phyloP scores from a whole-genome alignment of 2,113 vertebrate species.

The Limanda limanda region DNA sequence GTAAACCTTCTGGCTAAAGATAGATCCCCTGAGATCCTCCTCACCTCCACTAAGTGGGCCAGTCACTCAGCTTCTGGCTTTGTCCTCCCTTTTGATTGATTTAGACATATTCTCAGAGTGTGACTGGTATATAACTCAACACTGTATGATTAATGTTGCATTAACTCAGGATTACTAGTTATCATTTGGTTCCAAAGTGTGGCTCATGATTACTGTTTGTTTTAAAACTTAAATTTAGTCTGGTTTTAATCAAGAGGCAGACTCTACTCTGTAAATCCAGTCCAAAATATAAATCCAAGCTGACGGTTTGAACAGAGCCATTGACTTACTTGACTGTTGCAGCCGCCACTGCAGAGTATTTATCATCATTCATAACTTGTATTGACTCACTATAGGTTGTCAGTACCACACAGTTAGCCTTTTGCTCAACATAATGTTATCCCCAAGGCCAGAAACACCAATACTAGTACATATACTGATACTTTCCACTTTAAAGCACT shows the following conservation, averaged over 20 bases:
- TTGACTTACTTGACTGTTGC: too few relatives aligned
- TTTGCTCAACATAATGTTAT: neutral
- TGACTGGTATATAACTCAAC: too few relatives aligned
- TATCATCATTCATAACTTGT: neutral
- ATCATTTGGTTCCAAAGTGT: neutral
- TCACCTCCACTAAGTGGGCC: constrained; percentile 31
- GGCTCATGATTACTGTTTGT: neutral
- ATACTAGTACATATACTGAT: neutral
- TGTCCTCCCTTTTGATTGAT: constrained; percentile 25
- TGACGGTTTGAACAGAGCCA: too few relatives aligned
- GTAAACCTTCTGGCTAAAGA: constrained; percentile 44
- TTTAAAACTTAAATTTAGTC: neutral
- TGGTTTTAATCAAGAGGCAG: neutral
- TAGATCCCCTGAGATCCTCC: constrained; percentile 49
- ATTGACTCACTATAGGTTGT: neutral
- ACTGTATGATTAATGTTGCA: too few relatives aligned
- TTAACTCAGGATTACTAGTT: too few relatives aligned
- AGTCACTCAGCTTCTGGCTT: constrained; percentile 26
- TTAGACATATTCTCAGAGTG: too few relatives aligned
- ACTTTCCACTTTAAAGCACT: neutral
- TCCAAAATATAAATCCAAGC: too few relatives aligned
- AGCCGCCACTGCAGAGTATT: too few relatives aligned
- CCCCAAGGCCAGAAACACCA: neutral
- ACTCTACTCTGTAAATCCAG: too few relatives aligned
- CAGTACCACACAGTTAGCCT: neutral